Conservation (phyloP, 1,140 invertebrate species). For the Doryteuthis pealeii region DNA sequence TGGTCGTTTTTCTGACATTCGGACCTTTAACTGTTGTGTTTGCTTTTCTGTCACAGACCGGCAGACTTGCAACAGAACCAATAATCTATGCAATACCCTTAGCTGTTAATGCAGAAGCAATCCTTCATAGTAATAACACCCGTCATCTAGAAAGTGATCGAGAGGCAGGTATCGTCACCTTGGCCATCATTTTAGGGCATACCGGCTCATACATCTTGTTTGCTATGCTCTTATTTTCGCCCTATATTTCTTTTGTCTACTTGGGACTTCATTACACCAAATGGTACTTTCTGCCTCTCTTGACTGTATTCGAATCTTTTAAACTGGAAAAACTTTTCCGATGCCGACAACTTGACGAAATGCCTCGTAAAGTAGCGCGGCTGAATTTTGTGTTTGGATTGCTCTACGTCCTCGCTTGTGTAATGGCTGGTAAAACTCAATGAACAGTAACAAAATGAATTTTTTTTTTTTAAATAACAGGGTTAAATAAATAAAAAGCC, state of each 20-base stretch:
- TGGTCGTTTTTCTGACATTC: slow-evolving; percentile 88
- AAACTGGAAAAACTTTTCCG: slow-evolving; percentile 87
- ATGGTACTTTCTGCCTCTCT: slow-evolving; percentile 85
- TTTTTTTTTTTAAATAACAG: too few species aligned
- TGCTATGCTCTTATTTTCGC: slow-evolving; percentile 85
- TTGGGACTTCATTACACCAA: slow-evolving; percentile 75
- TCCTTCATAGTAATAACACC: slow-evolving; percentile 92
- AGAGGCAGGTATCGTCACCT: slow-evolving; percentile 84
- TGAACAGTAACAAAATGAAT: too few species aligned
- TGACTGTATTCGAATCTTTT: slow-evolving; percentile 85
- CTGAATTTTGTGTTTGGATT: slow-evolving; percentile 89
- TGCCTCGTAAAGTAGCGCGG: slow-evolving; percentile 85
- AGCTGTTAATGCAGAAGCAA: slow-evolving; percentile 91
- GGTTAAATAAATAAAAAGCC: too few species aligned
- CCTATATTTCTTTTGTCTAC: slow-evolving; percentile 86
- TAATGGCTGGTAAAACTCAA: slow-evolving; percentile 22
- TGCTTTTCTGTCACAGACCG: slow-evolving; percentile 88
- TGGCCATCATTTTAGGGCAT: slow-evolving; percentile 90
- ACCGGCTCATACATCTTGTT: slow-evolving; percentile 89
- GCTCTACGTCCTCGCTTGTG: slow-evolving; percentile 76
- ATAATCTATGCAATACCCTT: slow-evolving; percentile 91
- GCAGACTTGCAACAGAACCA: slow-evolving; percentile 67
- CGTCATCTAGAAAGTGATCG: slow-evolving; percentile 84
- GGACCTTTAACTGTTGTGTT: slow-evolving; percentile 93
- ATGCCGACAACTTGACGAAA: slow-evolving; percentile 73